Conservation (phyloP, 2,797 vertebrate species). For the Myripristis jacobus region DNA sequence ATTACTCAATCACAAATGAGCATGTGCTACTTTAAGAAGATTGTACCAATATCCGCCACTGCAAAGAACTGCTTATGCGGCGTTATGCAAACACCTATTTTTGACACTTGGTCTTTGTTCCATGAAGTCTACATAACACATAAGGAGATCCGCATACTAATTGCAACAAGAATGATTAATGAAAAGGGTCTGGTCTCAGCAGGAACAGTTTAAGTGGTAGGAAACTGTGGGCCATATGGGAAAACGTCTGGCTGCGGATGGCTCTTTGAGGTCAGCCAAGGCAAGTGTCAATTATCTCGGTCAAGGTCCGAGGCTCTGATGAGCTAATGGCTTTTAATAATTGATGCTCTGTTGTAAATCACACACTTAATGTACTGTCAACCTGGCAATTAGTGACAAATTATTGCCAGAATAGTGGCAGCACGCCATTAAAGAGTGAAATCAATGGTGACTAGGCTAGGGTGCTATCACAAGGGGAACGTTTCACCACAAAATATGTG, state of each 20-base stretch:
- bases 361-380: conserved; percentile 24
- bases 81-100: conserved; percentile 49
- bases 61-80: conserved; percentile 33
- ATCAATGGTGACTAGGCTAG: conserved; percentile 30
- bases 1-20: conserved; percentile 49
- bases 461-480: conserved; percentile 3
- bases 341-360: conserved; percentile 42
- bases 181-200: conserved; percentile 43
- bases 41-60: conserved; percentile 41
- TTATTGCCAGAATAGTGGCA: background rate
- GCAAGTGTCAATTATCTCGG: conserved; percentile 74
- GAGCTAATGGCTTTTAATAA: conserved; percentile 53
- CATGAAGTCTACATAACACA: conserved; percentile 36
- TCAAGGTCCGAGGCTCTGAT: conserved; percentile 50
- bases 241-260: conserved; percentile 49
- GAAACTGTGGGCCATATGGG: conserved; percentile 67
- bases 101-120: conserved; percentile 47
- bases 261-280: conserved; percentile 63
- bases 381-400: conserved; percentile 25
- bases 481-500: conserved; percentile 46
- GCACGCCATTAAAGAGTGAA: conserved; percentile 31
- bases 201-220: conserved; percentile 52
- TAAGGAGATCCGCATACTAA: conserved; percentile 50
- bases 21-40: conserved; percentile 54
- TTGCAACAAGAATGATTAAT: conserved; percentile 59